phyloP scores from a whole-genome alignment of 2,888 invertebrate genomes.

The Acanthococcus lagerstroemiae region DNA sequence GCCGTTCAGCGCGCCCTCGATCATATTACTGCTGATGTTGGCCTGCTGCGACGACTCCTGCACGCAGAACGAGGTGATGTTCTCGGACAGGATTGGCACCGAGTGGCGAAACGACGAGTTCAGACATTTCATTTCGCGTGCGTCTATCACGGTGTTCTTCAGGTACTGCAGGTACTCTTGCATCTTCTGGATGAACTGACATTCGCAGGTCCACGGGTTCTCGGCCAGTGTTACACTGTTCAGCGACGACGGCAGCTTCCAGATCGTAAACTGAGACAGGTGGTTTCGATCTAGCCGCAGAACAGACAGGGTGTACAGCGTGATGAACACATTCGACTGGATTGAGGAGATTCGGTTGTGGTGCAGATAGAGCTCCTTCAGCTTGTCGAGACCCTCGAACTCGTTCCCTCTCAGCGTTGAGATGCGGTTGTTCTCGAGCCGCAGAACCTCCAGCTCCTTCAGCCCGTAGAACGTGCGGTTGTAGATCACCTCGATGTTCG shows the following conservation, averaged over 20 bases:
- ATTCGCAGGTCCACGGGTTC: constrained; percentile 77
- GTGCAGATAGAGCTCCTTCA: constrained; percentile 62
- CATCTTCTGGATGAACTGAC: constrained; percentile 63
- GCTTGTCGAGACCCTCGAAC: constrained; percentile 64
- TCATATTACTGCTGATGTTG: constrained; percentile 46
- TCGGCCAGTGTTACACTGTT: constrained; percentile 54
- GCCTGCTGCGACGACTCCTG: constrained; percentile 5
- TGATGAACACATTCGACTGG: constrained; percentile 60
- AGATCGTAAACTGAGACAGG: constrained; percentile 57
- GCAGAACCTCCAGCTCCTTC: constrained; percentile 60
- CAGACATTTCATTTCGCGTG: constrained; percentile 56
- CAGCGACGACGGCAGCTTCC: constrained; percentile 57
- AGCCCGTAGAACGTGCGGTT: constrained; percentile 79
- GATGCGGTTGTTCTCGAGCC: constrained; percentile 64
- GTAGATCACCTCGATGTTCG: constrained; percentile 65
- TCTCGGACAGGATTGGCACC: constrained; percentile 47
- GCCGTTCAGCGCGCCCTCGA: constrained; percentile 41
- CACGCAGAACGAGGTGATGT: constrained; percentile 25
- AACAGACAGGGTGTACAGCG: constrained; percentile 54
- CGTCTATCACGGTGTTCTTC: constrained; percentile 53
- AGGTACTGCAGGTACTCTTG: constrained; percentile 65
- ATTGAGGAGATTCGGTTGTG: constrained; percentile 61
- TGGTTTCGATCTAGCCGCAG: constrained; percentile 63
- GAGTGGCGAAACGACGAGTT: constrained; percentile 50
- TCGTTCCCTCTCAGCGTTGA: constrained; percentile 63